Base-by-base conservation (phyloP, 2,797 vertebrate species). In the Coendou prehensilis region DNA sequence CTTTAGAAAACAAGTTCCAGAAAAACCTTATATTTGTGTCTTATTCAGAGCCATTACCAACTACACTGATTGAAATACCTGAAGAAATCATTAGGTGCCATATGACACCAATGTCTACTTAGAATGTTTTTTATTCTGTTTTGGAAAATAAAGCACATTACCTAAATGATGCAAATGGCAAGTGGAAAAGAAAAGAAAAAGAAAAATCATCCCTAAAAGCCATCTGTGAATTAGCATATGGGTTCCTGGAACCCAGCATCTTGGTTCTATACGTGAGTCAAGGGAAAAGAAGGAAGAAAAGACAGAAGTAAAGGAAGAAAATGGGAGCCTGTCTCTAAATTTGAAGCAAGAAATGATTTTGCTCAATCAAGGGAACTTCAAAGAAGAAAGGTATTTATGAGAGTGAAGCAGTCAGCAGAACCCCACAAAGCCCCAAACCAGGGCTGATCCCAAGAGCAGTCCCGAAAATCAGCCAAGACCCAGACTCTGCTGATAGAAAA, bases 131-230 rank as follows among this genome's bases (percentile, higher is more conserved):
- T 95, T 90, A 73, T 54, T 96, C 89, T 93, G 76, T 94, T 93
- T 83, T 95, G 92, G 86, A 98, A 97, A 98, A 91, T 89, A 94
- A 97, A 95, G 17, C 73, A 96, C 23, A 86, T 84, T 95, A 96
- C 47, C 79, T 93, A 95, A 97, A 89, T 79, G 69, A 90, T 64
- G 97, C 4, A 0, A 89, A 95, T 83, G 91, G 37, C 3, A 22
- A 61, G 75, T 2, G 52, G 80, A 79, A 73, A 81, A 79, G 13
- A 30, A 52, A 63, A 76, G 79, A 73, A 90, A 80, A 76, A 89
- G 69, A 33, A 8, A 37, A 89, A 63, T 22, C 5, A 78, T 85
- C 22, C 30, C 59, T 78, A 54, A 78, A 94, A 96, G 22, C 80
- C 83, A 92, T 96, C 96, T 96, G 92, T 90, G 85, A 95, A 71